These are phyloP conservation scores for Lasioglossum marginatum DNA, from an alignment of 2,888 invertebrate species.

Conservation along the genomic window DNA sequence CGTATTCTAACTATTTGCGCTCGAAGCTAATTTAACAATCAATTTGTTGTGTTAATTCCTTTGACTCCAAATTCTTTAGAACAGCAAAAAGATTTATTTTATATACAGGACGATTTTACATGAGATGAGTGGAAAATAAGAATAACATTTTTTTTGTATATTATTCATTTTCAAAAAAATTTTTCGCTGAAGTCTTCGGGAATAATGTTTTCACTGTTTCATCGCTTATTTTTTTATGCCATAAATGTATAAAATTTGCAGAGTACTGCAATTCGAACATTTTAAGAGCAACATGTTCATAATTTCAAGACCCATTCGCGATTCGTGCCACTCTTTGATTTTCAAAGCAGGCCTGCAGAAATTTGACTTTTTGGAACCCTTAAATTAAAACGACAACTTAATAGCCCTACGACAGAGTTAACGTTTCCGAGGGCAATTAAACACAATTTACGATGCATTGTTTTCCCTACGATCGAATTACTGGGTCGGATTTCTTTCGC, in stretches of 20 bases:
- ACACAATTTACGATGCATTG: constrained; percentile 12
- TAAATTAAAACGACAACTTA: not conserved
- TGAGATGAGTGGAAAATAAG: no score
- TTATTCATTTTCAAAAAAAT: no score
- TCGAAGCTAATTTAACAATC: not conserved
- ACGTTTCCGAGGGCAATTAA: not conserved
- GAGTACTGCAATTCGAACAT: not conserved
- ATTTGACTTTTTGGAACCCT: not conserved
- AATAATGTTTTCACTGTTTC: no score
- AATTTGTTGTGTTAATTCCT: no score
- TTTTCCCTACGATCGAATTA: not conserved
- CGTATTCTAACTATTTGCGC: not conserved
- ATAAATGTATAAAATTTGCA: no score
- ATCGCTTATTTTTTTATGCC: no score
- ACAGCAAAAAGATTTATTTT: no score
- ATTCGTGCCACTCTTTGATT: not conserved
- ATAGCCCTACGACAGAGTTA: not conserved
- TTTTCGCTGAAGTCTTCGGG: no score
- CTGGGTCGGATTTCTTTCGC: not conserved
- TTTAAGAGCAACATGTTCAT: not conserved
- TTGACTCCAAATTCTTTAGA: no score
- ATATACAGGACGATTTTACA: no score
- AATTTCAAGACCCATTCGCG: no score
- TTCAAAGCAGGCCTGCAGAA: not conserved
- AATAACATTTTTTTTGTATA: no score